Evolutionary conservation across 53 echinoderm and acorn worm genomes (phyloP).

Genomic region (Apostichopus leukothele): DNA sequence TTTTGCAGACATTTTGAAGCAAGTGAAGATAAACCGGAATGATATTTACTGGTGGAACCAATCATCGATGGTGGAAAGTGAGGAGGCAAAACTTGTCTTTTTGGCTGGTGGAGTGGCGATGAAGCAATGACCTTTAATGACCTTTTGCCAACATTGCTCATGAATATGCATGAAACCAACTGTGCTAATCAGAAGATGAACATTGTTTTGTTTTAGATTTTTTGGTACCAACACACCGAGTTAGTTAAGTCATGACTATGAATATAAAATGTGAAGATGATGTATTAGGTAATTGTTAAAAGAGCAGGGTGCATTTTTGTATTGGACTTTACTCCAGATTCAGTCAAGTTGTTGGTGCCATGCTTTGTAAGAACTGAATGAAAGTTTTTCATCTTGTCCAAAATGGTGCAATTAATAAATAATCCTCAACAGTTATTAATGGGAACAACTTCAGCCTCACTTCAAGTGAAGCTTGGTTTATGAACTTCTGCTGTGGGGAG

Average conservation of each 20-base stretch:
- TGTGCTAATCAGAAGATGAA: not conserved
- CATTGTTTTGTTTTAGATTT: not conserved
- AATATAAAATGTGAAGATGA: not conserved
- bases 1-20: slow-evolving; percentile 33
- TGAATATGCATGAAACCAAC: not conserved
- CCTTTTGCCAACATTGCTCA: not conserved
- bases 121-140: not conserved
- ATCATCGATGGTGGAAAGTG: not conserved
- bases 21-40: not conserved
- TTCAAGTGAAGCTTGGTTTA: too few relatives aligned
- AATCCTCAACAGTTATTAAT: too few relatives aligned
- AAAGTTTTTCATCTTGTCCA: too few relatives aligned
- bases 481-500: too few relatives aligned
- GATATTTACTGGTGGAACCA: not conserved
- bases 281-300: not conserved
- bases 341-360: too few relatives aligned
- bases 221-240: not conserved
- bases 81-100: not conserved
- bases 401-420: too few relatives aligned
- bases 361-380: too few relatives aligned
- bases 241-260: not conserved
- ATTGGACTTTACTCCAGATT: too few relatives aligned
- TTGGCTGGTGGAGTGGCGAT: not conserved
- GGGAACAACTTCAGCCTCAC: too few relatives aligned
- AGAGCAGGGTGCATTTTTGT: too few relatives aligned